phyloP scores from a whole-genome alignment of 2,888 invertebrate genomes.

The Phytoseiulus persimilis region DNA sequence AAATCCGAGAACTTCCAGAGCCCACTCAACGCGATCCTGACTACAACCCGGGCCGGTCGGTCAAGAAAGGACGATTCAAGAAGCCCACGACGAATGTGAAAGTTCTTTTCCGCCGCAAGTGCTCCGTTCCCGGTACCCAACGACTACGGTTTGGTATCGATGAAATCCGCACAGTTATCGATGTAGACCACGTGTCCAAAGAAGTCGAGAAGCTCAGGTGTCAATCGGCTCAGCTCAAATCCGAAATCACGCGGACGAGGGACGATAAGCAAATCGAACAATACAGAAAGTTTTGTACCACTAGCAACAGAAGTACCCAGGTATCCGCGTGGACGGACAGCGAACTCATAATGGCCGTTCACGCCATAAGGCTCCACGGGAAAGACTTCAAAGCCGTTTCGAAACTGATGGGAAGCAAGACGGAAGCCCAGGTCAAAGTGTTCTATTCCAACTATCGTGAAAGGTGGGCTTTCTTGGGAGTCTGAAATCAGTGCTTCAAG shows the following conservation, averaged over 20 bases:
- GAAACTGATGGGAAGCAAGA: slow-evolving; percentile 11
- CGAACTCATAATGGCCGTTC: slow-evolving; percentile 28
- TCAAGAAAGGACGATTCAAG: slow-evolving; percentile 11
- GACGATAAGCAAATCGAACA: slow-evolving; percentile 15
- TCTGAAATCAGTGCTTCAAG: too few species aligned
- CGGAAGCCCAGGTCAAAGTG: slow-evolving; percentile 15
- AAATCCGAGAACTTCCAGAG: slow-evolving; percentile 21
- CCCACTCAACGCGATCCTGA: neutral
- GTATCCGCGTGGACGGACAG: slow-evolving; percentile 30
- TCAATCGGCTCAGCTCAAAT: slow-evolving; percentile 13
- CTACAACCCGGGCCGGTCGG: slow-evolving; percentile 17
- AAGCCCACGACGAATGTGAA: neutral
- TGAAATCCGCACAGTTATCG: slow-evolving; percentile 14
- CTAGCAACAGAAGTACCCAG: neutral
- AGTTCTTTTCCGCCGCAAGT: neutral
- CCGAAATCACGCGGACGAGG: neutral
- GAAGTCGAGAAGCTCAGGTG: neutral
- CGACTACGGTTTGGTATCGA: neutral
- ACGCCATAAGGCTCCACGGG: slow-evolving; percentile 8
- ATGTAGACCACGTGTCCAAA: neutral
- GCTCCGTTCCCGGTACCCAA: neutral
- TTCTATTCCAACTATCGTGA: slow-evolving; percentile 22
- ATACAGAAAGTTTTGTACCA: slow-evolving; percentile 7
- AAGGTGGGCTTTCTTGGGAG: neutral
- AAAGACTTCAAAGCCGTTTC: slow-evolving; percentile 27